Conservation (phyloP, 2,797 vertebrate species). For the Cuculus canorus region DNA sequence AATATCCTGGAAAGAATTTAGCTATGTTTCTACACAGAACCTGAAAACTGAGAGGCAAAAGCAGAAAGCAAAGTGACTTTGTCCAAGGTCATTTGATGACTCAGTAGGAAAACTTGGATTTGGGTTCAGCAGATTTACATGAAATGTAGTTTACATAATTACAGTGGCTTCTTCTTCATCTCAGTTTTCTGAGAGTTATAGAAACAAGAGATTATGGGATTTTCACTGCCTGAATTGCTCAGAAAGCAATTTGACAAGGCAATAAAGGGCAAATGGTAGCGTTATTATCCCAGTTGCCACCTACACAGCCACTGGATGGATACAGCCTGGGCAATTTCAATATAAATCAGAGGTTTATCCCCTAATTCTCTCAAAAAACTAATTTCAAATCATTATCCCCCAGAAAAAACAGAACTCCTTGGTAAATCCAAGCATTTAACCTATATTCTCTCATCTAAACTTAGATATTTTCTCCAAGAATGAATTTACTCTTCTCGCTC, state of each 20-base stretch:
- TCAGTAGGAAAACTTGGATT: neutral
- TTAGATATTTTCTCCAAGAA: neutral
- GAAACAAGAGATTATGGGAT: conserved; percentile 25
- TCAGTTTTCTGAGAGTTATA: neutral
- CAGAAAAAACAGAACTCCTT: neutral
- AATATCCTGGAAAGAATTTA: neutral
- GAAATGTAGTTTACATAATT: conserved; percentile 28
- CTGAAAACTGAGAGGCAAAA: neutral
- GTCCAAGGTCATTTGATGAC: neutral
- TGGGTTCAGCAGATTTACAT: neutral
- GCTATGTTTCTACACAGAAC: neutral
- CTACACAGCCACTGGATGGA: neutral
- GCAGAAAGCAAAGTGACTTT: neutral
- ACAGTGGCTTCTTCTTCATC: conserved; percentile 43
- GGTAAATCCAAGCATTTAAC: neutral
- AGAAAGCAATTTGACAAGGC: neutral
- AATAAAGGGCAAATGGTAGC: neutral
- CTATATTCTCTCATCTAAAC: neutral
- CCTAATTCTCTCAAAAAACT: neutral
- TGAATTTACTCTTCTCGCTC: neutral
- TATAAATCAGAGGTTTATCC: neutral
- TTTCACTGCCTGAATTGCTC: neutral
- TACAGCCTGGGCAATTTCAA: neutral
- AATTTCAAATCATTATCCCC: neutral
- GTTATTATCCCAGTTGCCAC: neutral